Percentiles rank a stretch among this genome's conserved stretches.
Evolutionary conservation across 2,797 vertebrate species (phyloP).

Genomic region (Onychomys leucogaster): DNA sequence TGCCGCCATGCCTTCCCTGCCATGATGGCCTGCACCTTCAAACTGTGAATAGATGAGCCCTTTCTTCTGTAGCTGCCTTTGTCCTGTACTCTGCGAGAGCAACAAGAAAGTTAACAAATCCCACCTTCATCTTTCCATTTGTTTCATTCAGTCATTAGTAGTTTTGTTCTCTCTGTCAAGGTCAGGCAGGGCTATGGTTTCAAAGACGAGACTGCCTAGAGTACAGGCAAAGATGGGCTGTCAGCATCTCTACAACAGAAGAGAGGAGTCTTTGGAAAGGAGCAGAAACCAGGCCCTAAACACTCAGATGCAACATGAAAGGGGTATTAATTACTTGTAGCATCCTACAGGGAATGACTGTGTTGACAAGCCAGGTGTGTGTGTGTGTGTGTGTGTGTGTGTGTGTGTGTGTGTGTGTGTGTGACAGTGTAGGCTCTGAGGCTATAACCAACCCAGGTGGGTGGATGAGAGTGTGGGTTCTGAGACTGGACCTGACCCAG

Average conservation of each 20-base stretch:
- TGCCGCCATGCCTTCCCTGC: background rate
- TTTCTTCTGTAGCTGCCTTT: background rate
- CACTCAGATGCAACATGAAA: background rate
- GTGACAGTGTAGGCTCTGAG: no score
- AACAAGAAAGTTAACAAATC: background rate
- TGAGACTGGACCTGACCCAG: no score
- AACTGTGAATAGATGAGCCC: background rate
- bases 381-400: background rate
- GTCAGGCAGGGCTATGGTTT: background rate
- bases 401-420: background rate
- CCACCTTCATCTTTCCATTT: background rate
- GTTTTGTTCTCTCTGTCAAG: background rate
- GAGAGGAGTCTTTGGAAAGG: background rate
- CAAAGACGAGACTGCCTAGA: background rate
- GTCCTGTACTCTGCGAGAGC: background rate
- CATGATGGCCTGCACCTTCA: background rate
- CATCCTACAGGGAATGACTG: background rate
- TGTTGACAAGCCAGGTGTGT: background rate
- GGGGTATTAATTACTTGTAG: background rate
- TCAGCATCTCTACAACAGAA: rapidly evolving
- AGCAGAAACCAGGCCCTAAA: no score
- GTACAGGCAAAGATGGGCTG: background rate
- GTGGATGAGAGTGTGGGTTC: no score
- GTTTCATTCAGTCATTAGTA: background rate
- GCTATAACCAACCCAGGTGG: no score